phyloP scores from a whole-genome alignment of 2,888 invertebrate genomes.

The Reticulitermes lucifugus region DNA sequence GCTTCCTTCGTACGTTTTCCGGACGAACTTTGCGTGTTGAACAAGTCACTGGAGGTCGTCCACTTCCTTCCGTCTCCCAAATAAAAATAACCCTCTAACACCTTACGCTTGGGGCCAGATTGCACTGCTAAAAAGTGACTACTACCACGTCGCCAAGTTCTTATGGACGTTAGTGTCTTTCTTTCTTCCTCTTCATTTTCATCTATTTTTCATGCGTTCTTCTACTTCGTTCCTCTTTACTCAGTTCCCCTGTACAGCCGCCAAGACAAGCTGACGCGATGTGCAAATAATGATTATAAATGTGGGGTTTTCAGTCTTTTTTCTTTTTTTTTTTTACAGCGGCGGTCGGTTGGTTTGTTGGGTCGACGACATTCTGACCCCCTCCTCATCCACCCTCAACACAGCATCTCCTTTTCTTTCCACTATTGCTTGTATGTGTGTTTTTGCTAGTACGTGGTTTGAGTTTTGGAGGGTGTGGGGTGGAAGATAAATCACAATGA shows the following conservation, averaged over 20 bases:
- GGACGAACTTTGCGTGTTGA: no score
- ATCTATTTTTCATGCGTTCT: constrained; percentile 43
- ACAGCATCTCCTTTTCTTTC: not conserved
- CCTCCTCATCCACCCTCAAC: not conserved
- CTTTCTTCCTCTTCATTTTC: constrained; percentile 48
- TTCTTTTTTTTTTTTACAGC: constrained; percentile 16
- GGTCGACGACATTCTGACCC: constrained; percentile 45
- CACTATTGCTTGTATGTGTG: constrained; percentile 18
- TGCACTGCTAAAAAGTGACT: not conserved
- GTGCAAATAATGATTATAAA: constrained; percentile 55
- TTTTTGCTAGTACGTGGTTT: constrained; percentile 28
- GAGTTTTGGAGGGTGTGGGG: constrained; percentile 21
- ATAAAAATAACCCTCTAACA: not conserved
- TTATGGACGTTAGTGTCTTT: constrained; percentile 13
- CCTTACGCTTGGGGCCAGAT: not conserved
- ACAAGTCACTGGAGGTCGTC: no score
- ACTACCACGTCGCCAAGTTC: not conserved
- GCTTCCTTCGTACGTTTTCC: no score
- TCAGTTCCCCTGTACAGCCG: constrained; percentile 29
- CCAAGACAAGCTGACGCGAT: constrained; percentile 52
- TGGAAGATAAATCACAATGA: constrained; percentile 46
- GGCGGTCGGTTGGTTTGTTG: constrained; percentile 31
- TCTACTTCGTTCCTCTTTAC: not conserved
- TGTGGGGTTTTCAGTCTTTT: constrained; percentile 50
- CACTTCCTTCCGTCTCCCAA: no score